A percentile compares a stretch with the other conserved stretches of the same genome.
These are phyloP conservation scores for Galerucella pusilla DNA, from an alignment of 2,888 invertebrate genomes.

Conservation along the genomic window DNA sequence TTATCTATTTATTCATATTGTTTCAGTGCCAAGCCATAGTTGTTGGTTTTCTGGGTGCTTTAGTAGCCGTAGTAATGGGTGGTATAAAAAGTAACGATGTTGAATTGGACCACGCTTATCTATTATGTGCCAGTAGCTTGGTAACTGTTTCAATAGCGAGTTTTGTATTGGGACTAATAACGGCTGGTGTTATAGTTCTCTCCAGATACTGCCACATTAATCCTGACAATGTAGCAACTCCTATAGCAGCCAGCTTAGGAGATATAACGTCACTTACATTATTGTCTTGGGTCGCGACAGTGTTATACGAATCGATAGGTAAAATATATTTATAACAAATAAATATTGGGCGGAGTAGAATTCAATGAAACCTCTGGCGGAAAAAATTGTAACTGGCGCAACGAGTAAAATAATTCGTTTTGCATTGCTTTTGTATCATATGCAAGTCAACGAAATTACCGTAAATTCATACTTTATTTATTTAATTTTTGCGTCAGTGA, in stretches of 20 bases:
- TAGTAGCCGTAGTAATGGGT: slow-evolving; percentile 77
- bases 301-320: slow-evolving; percentile 70
- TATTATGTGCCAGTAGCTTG: slow-evolving; percentile 79
- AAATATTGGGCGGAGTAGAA: no score
- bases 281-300: slow-evolving; percentile 70
- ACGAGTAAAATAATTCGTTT: no score
- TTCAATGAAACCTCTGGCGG: no score
- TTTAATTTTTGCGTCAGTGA: no score
- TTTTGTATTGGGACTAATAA: slow-evolving; percentile 76
- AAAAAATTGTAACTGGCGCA: no score
- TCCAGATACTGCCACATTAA: slow-evolving; percentile 78
- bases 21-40: slow-evolving; percentile 77
- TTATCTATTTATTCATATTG: slow-evolving; percentile 12
- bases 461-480: no score
- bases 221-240: slow-evolving; percentile 84
- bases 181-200: slow-evolving; percentile 77
- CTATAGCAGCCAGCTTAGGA: slow-evolving; percentile 83
- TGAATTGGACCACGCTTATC: slow-evolving; percentile 74
- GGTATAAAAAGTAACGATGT: slow-evolving; percentile 73
- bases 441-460: no score
- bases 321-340: slow-evolving; percentile 44
- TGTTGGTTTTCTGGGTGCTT: slow-evolving; percentile 77
- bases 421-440: no score
- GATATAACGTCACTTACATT: slow-evolving; percentile 78
- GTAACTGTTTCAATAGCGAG: slow-evolving; percentile 82